Evolutionary conservation across 2,113 vertebrate species (phyloP).

Genomic region (Oreocharis arfaki): DNA sequence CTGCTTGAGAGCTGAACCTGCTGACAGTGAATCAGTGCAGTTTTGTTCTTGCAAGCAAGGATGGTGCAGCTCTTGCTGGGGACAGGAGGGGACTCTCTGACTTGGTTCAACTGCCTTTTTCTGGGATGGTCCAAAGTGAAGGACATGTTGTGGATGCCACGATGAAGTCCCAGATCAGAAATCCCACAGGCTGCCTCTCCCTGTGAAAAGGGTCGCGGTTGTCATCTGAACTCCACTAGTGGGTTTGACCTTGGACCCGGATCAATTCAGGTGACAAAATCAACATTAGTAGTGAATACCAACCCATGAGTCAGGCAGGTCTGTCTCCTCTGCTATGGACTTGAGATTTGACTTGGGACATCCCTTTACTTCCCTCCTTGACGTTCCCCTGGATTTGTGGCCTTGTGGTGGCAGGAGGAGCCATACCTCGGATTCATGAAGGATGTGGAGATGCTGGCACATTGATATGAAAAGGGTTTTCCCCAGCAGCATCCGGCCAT

Average conservation of each 20-base stretch:
- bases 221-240: not conserved
- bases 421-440: slow-evolving; percentile 74
- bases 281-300: not conserved
- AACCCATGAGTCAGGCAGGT: not conserved
- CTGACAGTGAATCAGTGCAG: not conserved
- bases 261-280: not conserved
- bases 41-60: not conserved
- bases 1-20: not conserved
- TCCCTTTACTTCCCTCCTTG: not conserved
- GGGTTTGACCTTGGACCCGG: not conserved
- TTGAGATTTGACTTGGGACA: not conserved
- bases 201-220: not conserved
- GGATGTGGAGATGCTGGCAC: slow-evolving; percentile 68
- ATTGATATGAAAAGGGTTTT: not conserved
- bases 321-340: not conserved
- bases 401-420: slow-evolving; percentile 80
- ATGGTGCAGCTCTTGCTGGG: not conserved
- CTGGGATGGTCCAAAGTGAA: not conserved
- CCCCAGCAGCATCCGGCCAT: not conserved
- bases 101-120: not conserved
- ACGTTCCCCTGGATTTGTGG: not conserved
- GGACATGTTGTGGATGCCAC: not conserved
- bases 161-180: not conserved
- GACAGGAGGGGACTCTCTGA: not conserved
- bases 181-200: not conserved